Evolutionary conservation across 2,888 invertebrate species (phyloP), one percentile per base, ranked within the genome.

Genomic region (Drosophila robusta): DNA sequence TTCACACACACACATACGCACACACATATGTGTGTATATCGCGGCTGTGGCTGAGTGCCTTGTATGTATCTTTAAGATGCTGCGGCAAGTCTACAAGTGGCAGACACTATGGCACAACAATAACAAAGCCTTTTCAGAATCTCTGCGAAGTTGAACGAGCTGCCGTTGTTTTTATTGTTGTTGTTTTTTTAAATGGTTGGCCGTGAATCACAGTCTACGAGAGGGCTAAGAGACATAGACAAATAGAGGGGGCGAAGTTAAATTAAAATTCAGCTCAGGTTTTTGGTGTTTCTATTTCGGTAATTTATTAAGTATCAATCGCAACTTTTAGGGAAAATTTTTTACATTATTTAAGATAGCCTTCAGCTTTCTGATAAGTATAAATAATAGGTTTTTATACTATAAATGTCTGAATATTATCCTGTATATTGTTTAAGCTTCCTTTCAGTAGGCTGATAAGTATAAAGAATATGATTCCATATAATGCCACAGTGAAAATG

Each of bases 61-160:
- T 51, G 38, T 58, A 61, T 77, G 49, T 54, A 61, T 61, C 42
- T 57, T 70, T 49, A 64, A 62, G 73, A 69, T 54, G 51, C 60
- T 78, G 78, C 78, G 70, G 64, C 60, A 80, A 73, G 80, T 70
- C 70, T 39, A 78, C 77, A 80, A 80, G 80, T 78, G 80, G 66
- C 76, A 61, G 70, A 62, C 57, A 56, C 36, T 52, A 47, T n/a
- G 47, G 60, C 39, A 24, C 62, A 67, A 67, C 67, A 78, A 63
- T 52, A 71, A 62, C 46, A 61, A n/a, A n/a, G 44, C 60, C 34
- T 55, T 63, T 64, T 54, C 56, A 44, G 26, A 26, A 49, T 54
- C 51, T 54, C 32, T 41, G 36, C 18, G 16, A 29, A 36, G 34
- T 8, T 18, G 18, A 18, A 18, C 18, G 18, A 2, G 18, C 18